phyloP scores from a whole-genome alignment of 2,888 invertebrate species.

The Minunthozetes semirufus region DNA sequence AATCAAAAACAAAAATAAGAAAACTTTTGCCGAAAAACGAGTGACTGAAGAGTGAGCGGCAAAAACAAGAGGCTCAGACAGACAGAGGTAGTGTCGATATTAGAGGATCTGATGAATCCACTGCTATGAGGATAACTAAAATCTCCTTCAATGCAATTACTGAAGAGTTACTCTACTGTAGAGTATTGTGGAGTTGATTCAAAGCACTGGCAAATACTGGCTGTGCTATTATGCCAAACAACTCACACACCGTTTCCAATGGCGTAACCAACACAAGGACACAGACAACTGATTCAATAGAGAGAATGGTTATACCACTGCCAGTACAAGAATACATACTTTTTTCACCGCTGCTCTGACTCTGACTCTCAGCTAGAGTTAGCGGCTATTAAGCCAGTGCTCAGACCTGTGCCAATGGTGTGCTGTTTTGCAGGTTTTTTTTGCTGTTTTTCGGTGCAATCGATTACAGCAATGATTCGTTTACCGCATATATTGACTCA shows the following conservation, averaged over 20 bases:
- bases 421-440: conserved; percentile 12
- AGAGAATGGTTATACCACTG: neutral
- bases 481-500: neutral
- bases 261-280: conserved; percentile 21
- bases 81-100: no score
- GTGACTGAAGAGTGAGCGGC: neutral
- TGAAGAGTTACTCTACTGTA: no score
- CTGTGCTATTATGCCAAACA: neutral
- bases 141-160: conserved; percentile 19
- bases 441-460: neutral
- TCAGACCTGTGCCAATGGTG: no score
- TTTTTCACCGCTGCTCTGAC: neutral
- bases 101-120: no score
- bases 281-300: conserved; percentile 24
- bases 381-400: neutral
- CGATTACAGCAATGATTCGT: neutral
- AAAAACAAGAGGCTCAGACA: neutral
- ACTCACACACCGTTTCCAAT: conserved; percentile 5
- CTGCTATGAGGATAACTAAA: conserved; percentile 11
- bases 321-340: conserved; percentile 7
- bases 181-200: conserved; percentile 25
- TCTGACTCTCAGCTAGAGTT: neutral
- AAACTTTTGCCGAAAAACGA: neutral
- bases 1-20: neutral
- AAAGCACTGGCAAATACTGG: neutral